A percentile compares a stretch with the other conserved stretches of the same genome.
These are phyloP conservation scores for Eriocheir sinensis DNA, from an alignment of 1,140 invertebrate species.

Conservation along the genomic window DNA sequence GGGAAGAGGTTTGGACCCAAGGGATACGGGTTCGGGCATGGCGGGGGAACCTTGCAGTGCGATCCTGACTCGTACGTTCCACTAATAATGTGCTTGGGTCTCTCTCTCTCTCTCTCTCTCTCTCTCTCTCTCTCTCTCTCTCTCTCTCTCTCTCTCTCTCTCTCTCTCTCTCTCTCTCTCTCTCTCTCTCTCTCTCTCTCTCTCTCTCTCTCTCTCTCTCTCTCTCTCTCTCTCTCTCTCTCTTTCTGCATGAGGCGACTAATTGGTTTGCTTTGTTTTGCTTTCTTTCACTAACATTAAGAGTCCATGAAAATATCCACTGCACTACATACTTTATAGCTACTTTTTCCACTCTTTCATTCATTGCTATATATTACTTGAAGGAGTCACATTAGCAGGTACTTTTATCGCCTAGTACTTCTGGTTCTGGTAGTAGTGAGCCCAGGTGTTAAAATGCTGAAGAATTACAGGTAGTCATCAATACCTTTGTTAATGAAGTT, in stretches of 20 bases:
- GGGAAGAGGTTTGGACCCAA: slow-evolving; percentile 96
- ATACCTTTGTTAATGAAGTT: too few relatives aligned
- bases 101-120: neutral
- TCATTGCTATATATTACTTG: too few relatives aligned
- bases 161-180: neutral
- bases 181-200: neutral
- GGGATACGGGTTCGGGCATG: slow-evolving; percentile 96
- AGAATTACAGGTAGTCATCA: too few relatives aligned
- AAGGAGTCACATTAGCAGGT: too few relatives aligned
- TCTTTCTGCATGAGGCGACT: neutral
- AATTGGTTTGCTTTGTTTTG: neutral
- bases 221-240: neutral
- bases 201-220: neutral
- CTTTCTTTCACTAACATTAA: neutral
- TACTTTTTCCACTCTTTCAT: neutral
- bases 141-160: neutral
- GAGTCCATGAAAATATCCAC: neutral
- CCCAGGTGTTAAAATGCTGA: too few relatives aligned
- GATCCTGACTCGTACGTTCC: slow-evolving; percentile 74
- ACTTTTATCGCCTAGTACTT: neutral
- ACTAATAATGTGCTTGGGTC: slow-evolving; percentile 6
- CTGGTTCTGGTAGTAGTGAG: slow-evolving; percentile 5
- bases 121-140: neutral
- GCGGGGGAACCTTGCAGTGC: slow-evolving; percentile 90
- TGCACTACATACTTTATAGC: neutral